Conservation (phyloP, 2,797 vertebrate genomes). For the Parauchenoglanis ngamensis region DNA sequence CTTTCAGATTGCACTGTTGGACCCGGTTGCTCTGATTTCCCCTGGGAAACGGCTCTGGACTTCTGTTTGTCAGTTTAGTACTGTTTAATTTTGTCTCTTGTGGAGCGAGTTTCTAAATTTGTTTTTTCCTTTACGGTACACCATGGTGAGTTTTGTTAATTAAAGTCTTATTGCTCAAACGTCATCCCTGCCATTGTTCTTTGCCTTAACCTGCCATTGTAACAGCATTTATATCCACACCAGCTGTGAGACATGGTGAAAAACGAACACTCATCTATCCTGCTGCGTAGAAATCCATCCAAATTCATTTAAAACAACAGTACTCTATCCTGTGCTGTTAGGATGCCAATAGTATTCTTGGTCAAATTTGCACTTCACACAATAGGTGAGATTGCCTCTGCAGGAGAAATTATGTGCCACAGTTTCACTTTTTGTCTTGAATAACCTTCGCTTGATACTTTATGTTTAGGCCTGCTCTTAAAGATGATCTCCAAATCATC, state of each 20-base stretch:
- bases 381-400: not conserved
- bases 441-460: not conserved
- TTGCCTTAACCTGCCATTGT: conserved; percentile 17
- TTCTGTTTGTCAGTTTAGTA: not conserved
- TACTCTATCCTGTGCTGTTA: not conserved
- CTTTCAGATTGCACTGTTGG: not conserved
- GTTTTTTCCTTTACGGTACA: not conserved
- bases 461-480: not conserved
- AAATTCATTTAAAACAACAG: conserved; percentile 4
- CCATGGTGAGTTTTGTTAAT: conserved; percentile 8
- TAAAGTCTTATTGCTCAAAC: not conserved
- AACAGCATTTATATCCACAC: not conserved
- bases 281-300: conserved; percentile 1
- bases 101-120: not conserved
- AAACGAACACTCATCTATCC: not conserved
- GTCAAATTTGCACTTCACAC: not conserved
- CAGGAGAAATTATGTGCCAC: not conserved
- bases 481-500: not conserved
- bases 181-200: not conserved
- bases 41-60: not conserved
- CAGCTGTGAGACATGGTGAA: not conserved
- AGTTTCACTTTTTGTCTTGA: not conserved
- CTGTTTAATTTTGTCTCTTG: not conserved
- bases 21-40: conserved; percentile 19
- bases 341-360: not conserved